A percentile compares a stretch with the other conserved stretches of the same genome.
Conservation (phyloP, 2,797 vertebrate species). For the Luscinia megarhynchos region DNA sequence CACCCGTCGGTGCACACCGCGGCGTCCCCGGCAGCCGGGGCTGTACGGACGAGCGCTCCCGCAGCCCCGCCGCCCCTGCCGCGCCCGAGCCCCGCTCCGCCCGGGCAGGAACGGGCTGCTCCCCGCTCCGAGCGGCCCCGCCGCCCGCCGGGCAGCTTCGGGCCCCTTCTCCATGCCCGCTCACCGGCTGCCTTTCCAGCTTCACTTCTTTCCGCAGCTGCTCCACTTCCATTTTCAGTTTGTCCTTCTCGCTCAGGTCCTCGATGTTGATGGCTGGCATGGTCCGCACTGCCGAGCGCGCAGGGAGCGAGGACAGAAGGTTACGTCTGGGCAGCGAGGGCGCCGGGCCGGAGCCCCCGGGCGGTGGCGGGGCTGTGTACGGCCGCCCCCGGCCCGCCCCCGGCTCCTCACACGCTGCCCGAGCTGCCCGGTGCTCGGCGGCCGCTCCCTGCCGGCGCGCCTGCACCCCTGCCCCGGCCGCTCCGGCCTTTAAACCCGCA, state of each 20-base stretch:
- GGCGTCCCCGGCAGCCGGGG: background rate
- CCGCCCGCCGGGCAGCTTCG: background rate
- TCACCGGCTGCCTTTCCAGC: slow-evolving; percentile 91
- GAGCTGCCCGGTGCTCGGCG: background rate
- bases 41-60: background rate
- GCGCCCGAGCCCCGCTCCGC: too few relatives aligned
- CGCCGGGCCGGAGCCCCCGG: background rate
- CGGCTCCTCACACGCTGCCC: background rate
- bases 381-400: slow-evolving; percentile 23
- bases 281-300: slow-evolving; percentile 47
- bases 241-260: slow-evolving; percentile 92
- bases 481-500: slow-evolving; percentile 33
- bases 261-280: slow-evolving; percentile 95
- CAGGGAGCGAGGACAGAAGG: background rate
- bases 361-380: background rate
- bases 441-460: background rate
- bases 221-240: slow-evolving; percentile 90
- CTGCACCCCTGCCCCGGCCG: background rate
- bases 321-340: background rate
- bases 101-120: background rate
- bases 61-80: too few relatives aligned
- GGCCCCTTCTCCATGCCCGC: background rate
- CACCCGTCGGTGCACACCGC: background rate
- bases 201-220: slow-evolving; percentile 91
- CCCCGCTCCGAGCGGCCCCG: background rate